phyloP scores from a whole-genome alignment of 2,888 invertebrate species.

The Dexiosoma caninum region DNA sequence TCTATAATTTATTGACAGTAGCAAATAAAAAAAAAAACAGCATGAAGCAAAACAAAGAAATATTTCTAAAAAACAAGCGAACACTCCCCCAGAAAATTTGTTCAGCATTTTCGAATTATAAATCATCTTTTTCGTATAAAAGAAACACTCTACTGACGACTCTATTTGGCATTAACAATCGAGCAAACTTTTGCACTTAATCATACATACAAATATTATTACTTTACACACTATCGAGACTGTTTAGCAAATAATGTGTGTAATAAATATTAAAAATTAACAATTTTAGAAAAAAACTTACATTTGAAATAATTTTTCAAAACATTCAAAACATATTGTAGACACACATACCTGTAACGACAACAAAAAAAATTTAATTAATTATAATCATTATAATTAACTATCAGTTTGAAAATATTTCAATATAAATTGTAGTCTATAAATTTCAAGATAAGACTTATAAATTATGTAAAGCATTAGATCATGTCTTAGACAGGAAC shows the following conservation, averaged over 20 bases:
- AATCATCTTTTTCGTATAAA: not conserved
- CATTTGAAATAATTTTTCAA: not conserved
- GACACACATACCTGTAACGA: slow-evolving; percentile 36
- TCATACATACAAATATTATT: not conserved
- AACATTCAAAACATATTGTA: not conserved
- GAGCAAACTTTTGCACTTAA: slow-evolving; percentile 1
- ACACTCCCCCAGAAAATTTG: slow-evolving; percentile 6
- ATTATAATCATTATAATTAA: slow-evolving; percentile 26
- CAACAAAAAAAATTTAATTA: not conserved
- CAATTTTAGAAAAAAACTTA: slow-evolving; percentile 8
- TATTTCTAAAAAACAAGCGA: not conserved
- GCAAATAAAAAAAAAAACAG: not conserved
- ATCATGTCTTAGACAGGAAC: not conserved
- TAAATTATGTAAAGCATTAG: not conserved
- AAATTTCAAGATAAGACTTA: not conserved
- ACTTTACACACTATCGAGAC: not conserved
- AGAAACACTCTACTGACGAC: not conserved
- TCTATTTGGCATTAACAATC: slow-evolving; percentile 1
- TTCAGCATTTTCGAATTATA: slow-evolving; percentile 4
- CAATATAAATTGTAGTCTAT: not conserved
- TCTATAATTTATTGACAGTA: slow-evolving; percentile 5
- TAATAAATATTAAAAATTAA: slow-evolving; percentile 1
- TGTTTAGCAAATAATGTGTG: not conserved
- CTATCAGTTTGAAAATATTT: not conserved
- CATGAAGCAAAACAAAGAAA: not conserved